A percentile compares a stretch with the other conserved stretches of the same genome.
phyloP scores from a whole-genome alignment of 2,113 vertebrate genomes.

The Cyprinodon brontotheroides region DNA sequence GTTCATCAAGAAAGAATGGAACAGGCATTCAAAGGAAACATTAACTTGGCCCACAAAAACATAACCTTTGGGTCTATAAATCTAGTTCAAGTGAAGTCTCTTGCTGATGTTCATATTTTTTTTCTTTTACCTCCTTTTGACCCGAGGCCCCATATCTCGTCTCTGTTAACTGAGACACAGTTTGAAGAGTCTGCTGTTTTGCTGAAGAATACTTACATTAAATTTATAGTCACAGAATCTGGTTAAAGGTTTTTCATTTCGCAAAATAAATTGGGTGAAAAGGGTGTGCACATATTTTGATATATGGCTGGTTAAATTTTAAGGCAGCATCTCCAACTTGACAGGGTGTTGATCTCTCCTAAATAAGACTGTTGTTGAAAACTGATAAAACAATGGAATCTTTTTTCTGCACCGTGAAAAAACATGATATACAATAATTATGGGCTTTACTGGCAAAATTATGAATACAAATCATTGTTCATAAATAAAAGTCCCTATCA shows the following conservation, averaged over 20 bases:
- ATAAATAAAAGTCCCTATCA: too few species aligned
- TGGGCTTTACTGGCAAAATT: too few species aligned
- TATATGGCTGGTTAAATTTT: not conserved
- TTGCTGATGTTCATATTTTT: conserved; percentile 50
- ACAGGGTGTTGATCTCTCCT: not conserved
- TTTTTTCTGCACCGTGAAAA: not conserved
- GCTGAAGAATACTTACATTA: conserved; percentile 35
- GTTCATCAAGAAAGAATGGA: conserved; percentile 51
- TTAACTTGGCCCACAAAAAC: conserved; percentile 57
- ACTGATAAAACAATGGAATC: not conserved
- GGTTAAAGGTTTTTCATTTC: not conserved
- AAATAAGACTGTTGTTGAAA: not conserved
- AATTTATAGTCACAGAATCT: not conserved
- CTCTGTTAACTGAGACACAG: conserved; percentile 11
- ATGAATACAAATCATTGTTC: too few species aligned
- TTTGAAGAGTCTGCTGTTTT: conserved; percentile 17
- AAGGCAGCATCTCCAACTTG: not conserved
- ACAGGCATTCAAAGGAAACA: conserved; percentile 58
- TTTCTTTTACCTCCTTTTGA: conserved; percentile 56
- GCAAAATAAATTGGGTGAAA: not conserved
- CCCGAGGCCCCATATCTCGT: conserved; percentile 34
- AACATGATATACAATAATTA: too few species aligned
- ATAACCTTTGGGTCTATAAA: conserved; percentile 49
- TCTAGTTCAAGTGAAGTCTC: conserved; percentile 32
- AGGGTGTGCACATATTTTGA: not conserved